Percentiles rank a stretch among this genome's conserved stretches.
Evolutionary conservation across 2,888 invertebrate species (phyloP).

Genomic region (Drosophila infuscata): DNA sequence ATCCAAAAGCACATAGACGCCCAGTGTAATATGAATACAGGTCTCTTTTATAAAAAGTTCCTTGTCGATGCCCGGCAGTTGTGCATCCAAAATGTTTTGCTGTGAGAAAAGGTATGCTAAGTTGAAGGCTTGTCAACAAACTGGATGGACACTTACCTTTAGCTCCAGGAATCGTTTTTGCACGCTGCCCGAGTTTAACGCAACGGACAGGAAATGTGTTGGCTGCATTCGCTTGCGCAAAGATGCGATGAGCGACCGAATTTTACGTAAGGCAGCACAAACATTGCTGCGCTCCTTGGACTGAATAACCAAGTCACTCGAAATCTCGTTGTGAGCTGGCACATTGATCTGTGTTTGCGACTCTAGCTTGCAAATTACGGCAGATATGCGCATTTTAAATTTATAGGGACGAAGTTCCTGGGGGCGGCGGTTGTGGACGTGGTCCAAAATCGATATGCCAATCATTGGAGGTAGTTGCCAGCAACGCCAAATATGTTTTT

Average conservation of each 20-base stretch:
- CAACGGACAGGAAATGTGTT: conserved; percentile 95
- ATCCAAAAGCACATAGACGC: conserved; percentile 91
- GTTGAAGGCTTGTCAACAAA: neutral
- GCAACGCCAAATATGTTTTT: too few relatives aligned
- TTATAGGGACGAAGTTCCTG: too few relatives aligned
- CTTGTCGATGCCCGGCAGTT: conserved; percentile 88
- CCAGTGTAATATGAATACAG: conserved; percentile 94
- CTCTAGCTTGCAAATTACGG: too few relatives aligned
- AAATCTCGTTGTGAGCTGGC: conserved; percentile 87
- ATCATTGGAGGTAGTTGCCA: too few relatives aligned
- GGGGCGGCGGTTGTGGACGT: too few relatives aligned
- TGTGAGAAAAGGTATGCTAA: conserved; percentile 28
- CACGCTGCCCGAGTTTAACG: conserved; percentile 88
- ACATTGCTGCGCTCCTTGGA: conserved; percentile 87
- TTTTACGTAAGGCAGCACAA: conserved; percentile 89
- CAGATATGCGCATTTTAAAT: too few relatives aligned
- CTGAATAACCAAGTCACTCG: conserved; percentile 88
- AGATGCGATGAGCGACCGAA: conserved; percentile 89
- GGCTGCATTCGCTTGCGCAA: conserved; percentile 89
- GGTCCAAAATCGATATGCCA: too few relatives aligned
- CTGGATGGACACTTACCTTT: conserved; percentile 86
- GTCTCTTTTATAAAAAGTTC: conserved; percentile 90
- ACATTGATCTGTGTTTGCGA: conserved; percentile 91
- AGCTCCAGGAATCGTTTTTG: conserved; percentile 89
- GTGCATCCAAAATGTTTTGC: conserved; percentile 73